A percentile compares a stretch with the other conserved stretches of the same genome.
phyloP scores from a whole-genome alignment of 2,797 vertebrate genomes.

The Anniella stebbinsi region DNA sequence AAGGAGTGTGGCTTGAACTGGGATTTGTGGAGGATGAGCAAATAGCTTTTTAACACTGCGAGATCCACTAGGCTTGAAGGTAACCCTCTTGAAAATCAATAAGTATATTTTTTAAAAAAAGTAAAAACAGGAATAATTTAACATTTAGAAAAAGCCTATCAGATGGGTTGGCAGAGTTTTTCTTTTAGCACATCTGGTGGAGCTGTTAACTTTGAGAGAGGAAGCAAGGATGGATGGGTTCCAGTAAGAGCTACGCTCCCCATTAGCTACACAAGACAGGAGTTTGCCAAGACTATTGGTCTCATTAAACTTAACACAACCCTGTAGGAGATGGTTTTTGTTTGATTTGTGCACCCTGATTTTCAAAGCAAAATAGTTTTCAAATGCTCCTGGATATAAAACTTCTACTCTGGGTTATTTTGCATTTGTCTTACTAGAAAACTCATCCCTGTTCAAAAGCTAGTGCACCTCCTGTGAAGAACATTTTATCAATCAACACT shows the following conservation, averaged over 20 bases:
- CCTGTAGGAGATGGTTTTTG: constrained; percentile 49
- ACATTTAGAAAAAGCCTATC: constrained; percentile 52
- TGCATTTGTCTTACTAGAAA: constrained; percentile 36
- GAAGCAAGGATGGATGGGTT: constrained; percentile 69
- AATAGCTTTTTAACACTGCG: constrained; percentile 21
- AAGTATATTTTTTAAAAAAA: neutral
- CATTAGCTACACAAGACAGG: constrained; percentile 62
- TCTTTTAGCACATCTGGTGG: constrained; percentile 72
- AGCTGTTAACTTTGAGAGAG: constrained; percentile 65
- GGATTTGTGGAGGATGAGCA: constrained; percentile 40
- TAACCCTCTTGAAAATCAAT: constrained; percentile 31
- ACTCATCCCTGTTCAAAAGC: constrained; percentile 48
- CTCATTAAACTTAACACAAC: constrained; percentile 74
- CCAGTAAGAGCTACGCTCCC: constrained; percentile 55
- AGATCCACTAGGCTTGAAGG: neutral
- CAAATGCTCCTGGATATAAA: constrained; percentile 66
- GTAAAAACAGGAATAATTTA: constrained; percentile 46
- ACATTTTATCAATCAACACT: neutral
- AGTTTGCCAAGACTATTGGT: constrained; percentile 68
- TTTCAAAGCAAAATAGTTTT: constrained; percentile 65
- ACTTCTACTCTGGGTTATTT: constrained; percentile 54
- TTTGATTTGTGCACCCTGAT: constrained; percentile 27
- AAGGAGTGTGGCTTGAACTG: constrained; percentile 42
- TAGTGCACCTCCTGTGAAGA: constrained; percentile 34
- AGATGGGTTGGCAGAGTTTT: constrained; percentile 53